Base-by-base conservation (phyloP, 1,140 invertebrate genomes). In the Pseudomyrmex concolor region DNA sequence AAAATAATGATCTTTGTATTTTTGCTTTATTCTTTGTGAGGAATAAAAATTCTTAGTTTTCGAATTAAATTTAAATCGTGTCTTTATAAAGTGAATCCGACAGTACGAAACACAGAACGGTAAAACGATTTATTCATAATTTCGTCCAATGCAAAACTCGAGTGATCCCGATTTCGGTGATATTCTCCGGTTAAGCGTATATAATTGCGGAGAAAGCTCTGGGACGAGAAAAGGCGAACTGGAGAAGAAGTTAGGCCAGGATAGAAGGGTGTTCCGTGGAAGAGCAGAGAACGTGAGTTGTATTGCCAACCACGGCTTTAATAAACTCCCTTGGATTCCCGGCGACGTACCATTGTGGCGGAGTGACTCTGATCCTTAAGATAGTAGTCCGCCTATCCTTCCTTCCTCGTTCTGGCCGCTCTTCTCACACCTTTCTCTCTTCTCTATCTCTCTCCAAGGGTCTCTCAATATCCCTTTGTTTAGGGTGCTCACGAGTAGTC, bases 261-360 rank as follows among this genome's bases (percentile, higher is more conserved):
- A 86, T 34, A 59, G 71, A 62, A 82, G 68, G 82, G 82, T 83
- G 67, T 59, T 83, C 51, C 84, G 78, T 88, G 90, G 89, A 91
- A 91, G 86, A 91, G 87, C 86, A 84, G 88, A 89, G 89, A 92
- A 94, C 93, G 93, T 94, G 93, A 94, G 92, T 91, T 93, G 93
- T 93, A 93, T 93, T 87, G 90, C 87, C 91, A 94, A 94, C 90
- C 89, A 88, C 89, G 91, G 90, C 90, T 93, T 93, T 92, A 93
- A 93, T 93, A 94, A 93, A 93, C 91, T 90, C 89, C 91, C 90
- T 85, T 90, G 91, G 93, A 89, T 94, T 93, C 90, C 85, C 84
- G 83, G 84, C 90, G 89, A 93, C 89, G 90, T 89, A 90, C 92
- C 88, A 92, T 93, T 93, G 91, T 93, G 89, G 89, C 89, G 86